phyloP scores from a whole-genome alignment of 2,888 invertebrate species.

The Notodonta dromedarius region DNA sequence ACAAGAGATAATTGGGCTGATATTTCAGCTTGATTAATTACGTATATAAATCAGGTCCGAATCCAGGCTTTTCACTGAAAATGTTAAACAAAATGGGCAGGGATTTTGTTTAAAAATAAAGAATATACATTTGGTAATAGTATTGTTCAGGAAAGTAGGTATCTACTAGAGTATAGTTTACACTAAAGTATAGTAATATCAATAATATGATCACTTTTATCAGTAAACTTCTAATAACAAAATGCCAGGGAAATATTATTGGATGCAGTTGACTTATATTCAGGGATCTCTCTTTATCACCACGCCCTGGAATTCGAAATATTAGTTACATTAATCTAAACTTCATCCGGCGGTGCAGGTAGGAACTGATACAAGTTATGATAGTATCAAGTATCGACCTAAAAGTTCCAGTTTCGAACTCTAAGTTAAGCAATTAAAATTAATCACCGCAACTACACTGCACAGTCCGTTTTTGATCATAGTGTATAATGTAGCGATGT shows the following conservation, averaged over 20 bases:
- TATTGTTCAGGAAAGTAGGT: too few species aligned
- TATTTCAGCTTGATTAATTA: constrained; percentile 73
- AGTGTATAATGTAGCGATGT: background rate
- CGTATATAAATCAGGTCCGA: constrained; percentile 62
- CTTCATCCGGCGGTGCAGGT: constrained; percentile 2
- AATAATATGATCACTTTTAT: too few species aligned
- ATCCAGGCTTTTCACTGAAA: constrained; percentile 58
- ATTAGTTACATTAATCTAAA: background rate
- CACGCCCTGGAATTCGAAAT: constrained; percentile 10
- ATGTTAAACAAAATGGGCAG: constrained; percentile 54
- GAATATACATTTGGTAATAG: background rate
- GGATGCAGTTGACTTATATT: too few species aligned
- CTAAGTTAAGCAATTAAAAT: constrained; percentile 68
- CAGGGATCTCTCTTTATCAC: constrained; percentile 18
- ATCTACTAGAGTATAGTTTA: too few species aligned
- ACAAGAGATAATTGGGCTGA: constrained; percentile 71
- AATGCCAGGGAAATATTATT: too few species aligned
- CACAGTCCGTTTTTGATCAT: constrained; percentile 50
- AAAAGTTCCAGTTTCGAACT: constrained; percentile 16
- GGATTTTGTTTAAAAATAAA: background rate
- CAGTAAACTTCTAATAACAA: too few species aligned
- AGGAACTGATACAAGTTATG: constrained; percentile 9
- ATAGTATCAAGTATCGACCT: constrained; percentile 19
- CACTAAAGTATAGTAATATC: too few species aligned
- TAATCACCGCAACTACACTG: constrained; percentile 54